These are phyloP conservation scores for Drosophila cyrtoloma DNA, from an alignment of 2,888 invertebrate genomes.

Conservation along the genomic window DNA sequence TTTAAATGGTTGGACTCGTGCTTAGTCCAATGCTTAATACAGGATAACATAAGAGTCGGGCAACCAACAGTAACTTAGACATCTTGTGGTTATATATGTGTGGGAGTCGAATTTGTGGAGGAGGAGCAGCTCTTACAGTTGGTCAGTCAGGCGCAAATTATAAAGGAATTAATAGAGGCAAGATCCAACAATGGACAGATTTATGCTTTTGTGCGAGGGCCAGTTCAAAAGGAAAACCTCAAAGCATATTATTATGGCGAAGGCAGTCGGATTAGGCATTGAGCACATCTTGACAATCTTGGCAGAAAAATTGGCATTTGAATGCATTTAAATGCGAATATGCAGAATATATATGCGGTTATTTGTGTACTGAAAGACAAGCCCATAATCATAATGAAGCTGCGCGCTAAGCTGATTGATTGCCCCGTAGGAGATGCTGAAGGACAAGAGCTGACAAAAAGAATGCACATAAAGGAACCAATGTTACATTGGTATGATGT, in stretches of 20 bases:
- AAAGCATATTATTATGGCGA: conserved; percentile 51
- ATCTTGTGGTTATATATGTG: conserved; percentile 18
- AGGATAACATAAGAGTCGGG: conserved; percentile 18
- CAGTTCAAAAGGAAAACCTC: conserved; percentile 63
- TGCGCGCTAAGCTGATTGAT: conserved; percentile 74
- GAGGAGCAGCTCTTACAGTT: conserved; percentile 58
- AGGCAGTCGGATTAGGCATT: conserved; percentile 58
- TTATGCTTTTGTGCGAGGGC: conserved; percentile 50
- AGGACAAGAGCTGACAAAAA: conserved; percentile 23
- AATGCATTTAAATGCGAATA: conserved; percentile 69
- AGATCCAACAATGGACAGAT: conserved; percentile 60
- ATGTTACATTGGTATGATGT: conserved; percentile 60
- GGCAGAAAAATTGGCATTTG: conserved; percentile 77
- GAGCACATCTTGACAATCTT: conserved; percentile 59
- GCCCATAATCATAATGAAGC: conserved; percentile 77
- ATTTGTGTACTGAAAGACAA: conserved; percentile 35
- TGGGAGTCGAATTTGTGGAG: conserved; percentile 49
- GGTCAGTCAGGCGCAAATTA: conserved; percentile 82
- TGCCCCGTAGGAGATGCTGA: conserved; percentile 49
- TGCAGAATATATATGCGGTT: conserved; percentile 53
- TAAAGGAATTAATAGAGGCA: conserved; percentile 81
- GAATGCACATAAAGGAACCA: conserved; percentile 31
- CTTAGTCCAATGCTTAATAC: neutral
- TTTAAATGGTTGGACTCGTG: neutral
- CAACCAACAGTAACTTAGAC: neutral